phyloP scores from a whole-genome alignment of 2,888 invertebrate species.

The Orthosia gothica region DNA sequence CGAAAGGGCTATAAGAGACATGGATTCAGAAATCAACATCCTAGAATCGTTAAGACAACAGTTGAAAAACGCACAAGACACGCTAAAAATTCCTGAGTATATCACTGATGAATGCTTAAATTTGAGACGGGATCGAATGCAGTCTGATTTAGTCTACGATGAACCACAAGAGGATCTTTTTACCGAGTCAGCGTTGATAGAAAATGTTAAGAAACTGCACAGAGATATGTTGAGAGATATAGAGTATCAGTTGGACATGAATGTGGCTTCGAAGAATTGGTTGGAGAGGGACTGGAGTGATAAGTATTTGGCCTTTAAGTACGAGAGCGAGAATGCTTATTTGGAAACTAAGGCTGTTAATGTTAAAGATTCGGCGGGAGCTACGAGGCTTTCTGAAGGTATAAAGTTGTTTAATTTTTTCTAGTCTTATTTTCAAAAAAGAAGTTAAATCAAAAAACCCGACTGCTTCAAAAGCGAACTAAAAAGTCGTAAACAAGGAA shows the following conservation, averaged over 20 bases:
- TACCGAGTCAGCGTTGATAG: constrained; percentile 93
- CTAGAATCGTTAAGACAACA: constrained; percentile 86
- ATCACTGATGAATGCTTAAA: constrained; percentile 94
- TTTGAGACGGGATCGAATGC: constrained; percentile 93
- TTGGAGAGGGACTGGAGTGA: constrained; percentile 98
- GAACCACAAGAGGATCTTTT: constrained; percentile 94
- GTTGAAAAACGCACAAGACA: constrained; percentile 86
- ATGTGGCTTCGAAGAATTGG: constrained; percentile 94
- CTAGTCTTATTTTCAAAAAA: too few species aligned
- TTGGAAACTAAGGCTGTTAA: constrained; percentile 93
- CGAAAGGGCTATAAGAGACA: constrained; percentile 86
- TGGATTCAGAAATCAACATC: constrained; percentile 83
- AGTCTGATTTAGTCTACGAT: constrained; percentile 94
- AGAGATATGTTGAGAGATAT: constrained; percentile 93
- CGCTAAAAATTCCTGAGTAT: constrained; percentile 81
- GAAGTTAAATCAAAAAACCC: too few species aligned
- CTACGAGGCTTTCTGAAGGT: constrained; percentile 94
- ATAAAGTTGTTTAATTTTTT: too few species aligned
- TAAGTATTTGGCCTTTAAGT: constrained; percentile 95
- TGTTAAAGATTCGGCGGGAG: constrained; percentile 95
- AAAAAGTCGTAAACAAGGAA: too few species aligned
- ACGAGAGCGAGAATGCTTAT: constrained; percentile 94
- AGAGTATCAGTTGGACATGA: constrained; percentile 93
- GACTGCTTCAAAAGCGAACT: too few species aligned
- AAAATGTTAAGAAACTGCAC: constrained; percentile 93